Evolutionary conservation across 2,113 vertebrate genomes (phyloP), one percentile per base, ranked within the genome.

Genomic region (Leucosticte australis): DNA sequence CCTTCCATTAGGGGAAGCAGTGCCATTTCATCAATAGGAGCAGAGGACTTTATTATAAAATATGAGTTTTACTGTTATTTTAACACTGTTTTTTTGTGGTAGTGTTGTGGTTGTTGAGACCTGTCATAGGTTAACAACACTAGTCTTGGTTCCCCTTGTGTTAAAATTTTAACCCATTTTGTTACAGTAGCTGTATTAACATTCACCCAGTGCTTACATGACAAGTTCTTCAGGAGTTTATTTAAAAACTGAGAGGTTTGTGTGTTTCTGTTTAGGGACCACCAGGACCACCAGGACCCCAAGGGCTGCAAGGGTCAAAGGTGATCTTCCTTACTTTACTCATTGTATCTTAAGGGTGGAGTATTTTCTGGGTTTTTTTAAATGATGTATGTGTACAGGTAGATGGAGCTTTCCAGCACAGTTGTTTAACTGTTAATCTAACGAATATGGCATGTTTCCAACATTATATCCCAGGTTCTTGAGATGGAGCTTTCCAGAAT

Each of bases 291-390:
- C 98, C 98, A 10, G 98, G 98, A 97, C 98, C 98, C 81, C 94
- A 98, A 50, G 99, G 99, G 90, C 97, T 98, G 12, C 98, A 98
- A 94, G 99, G 99, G 22, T 88, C 97, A 67, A 99, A 99, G 99
- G 99, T 99, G 97, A 97, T 74, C 64, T 70, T 92, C 28, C 28
- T 93, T 93, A 52, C 79, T 87, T 97, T 95, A 80, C n/a, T 53
- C 12, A 6, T 60, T 64, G 2, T 73, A 33, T 57, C 65, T 33
- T 74, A 84, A 62, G 22, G 14, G 15, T 78, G 37, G 41, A 68
- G 14, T 65, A 21, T 80, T 73, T 60, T 47, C 12, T 39, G 39
- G 0, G 1, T 0, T 31, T 78, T 60, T 88, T 76, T 6, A 2
- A 47, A 35, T 62, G 2, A 26, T 23, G 4, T 18, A 6, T 24